phyloP scores from a whole-genome alignment of 1,140 invertebrate genomes.

The Drosophila ficusphila region DNA sequence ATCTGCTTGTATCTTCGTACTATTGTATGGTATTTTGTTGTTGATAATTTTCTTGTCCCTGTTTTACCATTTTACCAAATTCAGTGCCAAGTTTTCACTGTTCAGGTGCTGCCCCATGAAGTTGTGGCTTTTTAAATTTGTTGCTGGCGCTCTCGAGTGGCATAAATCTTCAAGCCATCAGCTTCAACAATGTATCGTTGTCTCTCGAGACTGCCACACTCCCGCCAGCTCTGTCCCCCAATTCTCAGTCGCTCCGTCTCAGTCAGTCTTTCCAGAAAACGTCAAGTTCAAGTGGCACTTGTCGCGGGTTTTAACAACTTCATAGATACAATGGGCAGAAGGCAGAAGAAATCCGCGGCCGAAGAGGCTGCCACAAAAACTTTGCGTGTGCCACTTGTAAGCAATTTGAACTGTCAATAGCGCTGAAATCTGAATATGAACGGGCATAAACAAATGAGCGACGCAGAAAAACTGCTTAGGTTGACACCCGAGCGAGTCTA shows the following conservation, averaged over 20 bases:
- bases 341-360: slow-evolving; percentile 23
- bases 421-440: slow-evolving; percentile 66
- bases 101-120: slow-evolving; percentile 24
- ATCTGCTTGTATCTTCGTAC: too few relatives aligned
- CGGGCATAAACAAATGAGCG: slow-evolving; percentile 51
- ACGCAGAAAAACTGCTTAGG: slow-evolving; percentile 60
- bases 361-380: slow-evolving; percentile 33
- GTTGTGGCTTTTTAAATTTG: slow-evolving; percentile 31
- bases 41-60: neutral
- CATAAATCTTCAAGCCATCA: slow-evolving; percentile 55
- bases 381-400: slow-evolving; percentile 69
- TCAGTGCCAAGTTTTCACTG: slow-evolving; percentile 10
- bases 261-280: slow-evolving; percentile 18
- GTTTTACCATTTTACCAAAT: neutral
- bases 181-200: slow-evolving; percentile 52
- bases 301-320: slow-evolving; percentile 77
- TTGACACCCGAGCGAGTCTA: slow-evolving; percentile 69
- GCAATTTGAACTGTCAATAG: slow-evolving; percentile 70
- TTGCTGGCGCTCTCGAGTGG: slow-evolving; percentile 47
- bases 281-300: slow-evolving; percentile 73
- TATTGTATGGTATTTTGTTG: neutral
- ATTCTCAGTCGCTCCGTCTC: neutral
- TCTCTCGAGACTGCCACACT: slow-evolving; percentile 51
- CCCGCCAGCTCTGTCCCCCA: slow-evolving; percentile 15
- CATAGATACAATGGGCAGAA: slow-evolving; percentile 52